Percentiles rank a stretch among this genome's conserved stretches.
phyloP scores from a whole-genome alignment of 1,140 invertebrate genomes.

The Lordiphosa clarofinis region DNA sequence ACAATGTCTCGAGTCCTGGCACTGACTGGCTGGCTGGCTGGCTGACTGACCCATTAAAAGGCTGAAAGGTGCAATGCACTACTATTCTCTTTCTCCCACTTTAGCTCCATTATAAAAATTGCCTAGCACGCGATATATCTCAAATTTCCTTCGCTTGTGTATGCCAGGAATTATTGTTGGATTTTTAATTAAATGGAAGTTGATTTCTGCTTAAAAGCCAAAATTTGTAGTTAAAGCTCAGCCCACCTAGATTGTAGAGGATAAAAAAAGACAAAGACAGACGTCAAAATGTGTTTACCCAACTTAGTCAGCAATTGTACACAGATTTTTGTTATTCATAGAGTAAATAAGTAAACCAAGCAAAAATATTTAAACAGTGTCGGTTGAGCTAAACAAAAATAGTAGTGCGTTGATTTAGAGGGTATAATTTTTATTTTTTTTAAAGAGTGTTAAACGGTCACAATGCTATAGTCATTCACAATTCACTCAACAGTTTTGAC shows the following conservation, averaged over 20 bases:
- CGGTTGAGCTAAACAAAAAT: too few relatives aligned
- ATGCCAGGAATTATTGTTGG: constrained; percentile 24
- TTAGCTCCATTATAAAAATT: constrained; percentile 19
- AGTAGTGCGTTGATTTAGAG: too few relatives aligned
- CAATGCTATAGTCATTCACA: too few relatives aligned
- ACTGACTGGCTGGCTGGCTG: constrained; percentile 41
- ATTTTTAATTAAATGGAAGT: constrained; percentile 22
- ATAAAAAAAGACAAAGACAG: constrained; percentile 8
- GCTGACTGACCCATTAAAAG: constrained; percentile 47
- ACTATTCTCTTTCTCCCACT: not conserved
- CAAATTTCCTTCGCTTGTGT: constrained; percentile 30
- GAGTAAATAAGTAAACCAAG: constrained; percentile 2
- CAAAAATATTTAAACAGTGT: not conserved
- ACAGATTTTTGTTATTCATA: constrained; percentile 19
- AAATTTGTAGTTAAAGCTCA: constrained; percentile 3
- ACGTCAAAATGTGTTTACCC: constrained; percentile 13
- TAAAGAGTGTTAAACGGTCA: too few relatives aligned
- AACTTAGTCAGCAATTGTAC: constrained; percentile 30
- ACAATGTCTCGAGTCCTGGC: constrained; percentile 12
- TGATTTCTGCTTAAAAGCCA: constrained; percentile 2
- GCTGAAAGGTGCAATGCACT: constrained; percentile 58
- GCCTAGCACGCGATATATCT: constrained; percentile 29
- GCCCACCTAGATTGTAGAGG: too few relatives aligned
- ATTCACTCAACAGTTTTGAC: too few relatives aligned
- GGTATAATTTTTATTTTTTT: too few relatives aligned